phyloP scores from a whole-genome alignment of 1,140 invertebrate genomes.

The Hypsibius dujardini region DNA sequence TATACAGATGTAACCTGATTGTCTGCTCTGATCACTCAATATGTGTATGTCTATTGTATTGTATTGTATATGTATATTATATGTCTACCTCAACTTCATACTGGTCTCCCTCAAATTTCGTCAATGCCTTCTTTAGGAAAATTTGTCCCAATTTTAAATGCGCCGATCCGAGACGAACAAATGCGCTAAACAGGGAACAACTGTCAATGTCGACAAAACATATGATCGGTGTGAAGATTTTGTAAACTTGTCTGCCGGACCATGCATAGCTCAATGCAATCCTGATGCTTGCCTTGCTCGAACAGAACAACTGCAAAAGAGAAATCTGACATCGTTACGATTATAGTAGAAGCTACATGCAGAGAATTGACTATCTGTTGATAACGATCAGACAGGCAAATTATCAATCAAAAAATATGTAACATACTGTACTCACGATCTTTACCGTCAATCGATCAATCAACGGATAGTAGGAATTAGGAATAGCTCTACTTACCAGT shows the following conservation, averaged over 20 bases:
- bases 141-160: conserved; percentile 46
- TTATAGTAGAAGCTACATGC: no score
- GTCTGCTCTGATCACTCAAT: no score
- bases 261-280: conserved; percentile 79
- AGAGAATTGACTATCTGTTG: no score
- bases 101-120: conserved; percentile 40
- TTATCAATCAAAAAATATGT: no score
- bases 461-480: no score
- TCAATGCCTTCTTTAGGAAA: conserved; percentile 87
- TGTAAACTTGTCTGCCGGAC: conserved; percentile 90
- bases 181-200: conserved; percentile 33
- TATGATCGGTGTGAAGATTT: conserved; percentile 1
- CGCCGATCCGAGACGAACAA: conserved; percentile 38
- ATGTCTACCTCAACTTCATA: no score
- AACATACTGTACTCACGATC: no score
- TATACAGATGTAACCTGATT: no score
- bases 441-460: no score
- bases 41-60: conserved; percentile 37
- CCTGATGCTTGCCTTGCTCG: conserved; percentile 79
- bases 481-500: no score
- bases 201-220: conserved; percentile 9
- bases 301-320: conserved; percentile 63
- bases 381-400: no score
- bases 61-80: conserved; percentile 14
- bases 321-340: conserved; percentile 16